A percentile compares a stretch with the other conserved stretches of the same genome.
phyloP scores from a whole-genome alignment of 1,140 invertebrate genomes.

The Pseudomyrmex sp. region DNA sequence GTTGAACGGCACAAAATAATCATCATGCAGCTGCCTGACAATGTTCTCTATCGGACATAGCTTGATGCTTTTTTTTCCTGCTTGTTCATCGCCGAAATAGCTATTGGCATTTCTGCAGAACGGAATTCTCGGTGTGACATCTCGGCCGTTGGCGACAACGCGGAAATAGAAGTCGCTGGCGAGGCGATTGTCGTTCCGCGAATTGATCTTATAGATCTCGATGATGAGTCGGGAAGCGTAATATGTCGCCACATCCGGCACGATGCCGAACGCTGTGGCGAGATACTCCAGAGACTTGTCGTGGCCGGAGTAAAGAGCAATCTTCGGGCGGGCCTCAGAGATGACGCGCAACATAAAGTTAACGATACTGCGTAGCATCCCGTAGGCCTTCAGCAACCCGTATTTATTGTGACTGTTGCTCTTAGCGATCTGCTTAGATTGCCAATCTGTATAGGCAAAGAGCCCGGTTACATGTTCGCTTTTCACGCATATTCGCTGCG shows the following conservation, averaged over 20 bases:
- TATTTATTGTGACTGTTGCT: conserved; percentile 88
- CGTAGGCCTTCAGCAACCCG: conserved; percentile 91
- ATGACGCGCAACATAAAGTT: conserved; percentile 92
- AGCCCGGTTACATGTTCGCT: conserved; percentile 90
- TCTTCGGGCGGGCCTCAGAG: conserved; percentile 91
- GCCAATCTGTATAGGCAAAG: conserved; percentile 92
- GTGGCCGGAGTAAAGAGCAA: conserved; percentile 96
- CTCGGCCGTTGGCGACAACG: conserved; percentile 94
- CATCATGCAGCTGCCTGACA: conserved; percentile 93
- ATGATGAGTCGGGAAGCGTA: conserved; percentile 95
- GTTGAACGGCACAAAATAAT: conserved; percentile 92
- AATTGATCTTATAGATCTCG: conserved; percentile 89
- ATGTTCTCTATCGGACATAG: conserved; percentile 94
- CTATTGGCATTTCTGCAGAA: conserved; percentile 90
- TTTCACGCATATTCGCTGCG: conserved; percentile 86
- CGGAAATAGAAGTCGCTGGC: conserved; percentile 92
- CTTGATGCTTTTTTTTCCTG: conserved; percentile 82
- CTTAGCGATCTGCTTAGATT: conserved; percentile 88
- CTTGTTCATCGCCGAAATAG: conserved; percentile 83
- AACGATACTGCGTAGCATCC: conserved; percentile 91
- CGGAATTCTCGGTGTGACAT: conserved; percentile 92
- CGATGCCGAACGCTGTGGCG: conserved; percentile 90
- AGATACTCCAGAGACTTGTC: conserved; percentile 95
- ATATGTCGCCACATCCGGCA: conserved; percentile 86
- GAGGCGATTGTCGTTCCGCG: conserved; percentile 81